phyloP scores from a whole-genome alignment of 2,113 vertebrate species.

The Ailurus styani region DNA sequence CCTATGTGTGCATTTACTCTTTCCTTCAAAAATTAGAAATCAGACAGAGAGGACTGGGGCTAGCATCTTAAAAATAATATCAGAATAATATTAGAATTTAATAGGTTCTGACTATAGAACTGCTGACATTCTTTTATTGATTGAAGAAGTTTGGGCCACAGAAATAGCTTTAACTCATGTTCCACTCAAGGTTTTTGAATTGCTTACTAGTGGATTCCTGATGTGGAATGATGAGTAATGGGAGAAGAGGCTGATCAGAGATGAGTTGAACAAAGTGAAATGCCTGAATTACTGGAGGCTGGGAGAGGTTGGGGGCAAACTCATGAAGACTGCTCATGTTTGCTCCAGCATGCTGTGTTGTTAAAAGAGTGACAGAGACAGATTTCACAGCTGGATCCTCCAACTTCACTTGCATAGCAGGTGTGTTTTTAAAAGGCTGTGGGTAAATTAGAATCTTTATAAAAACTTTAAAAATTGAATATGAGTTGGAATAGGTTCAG shows the following conservation, averaged over 20 bases:
- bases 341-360: background rate
- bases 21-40: slow-evolving; percentile 26
- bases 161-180: slow-evolving; percentile 19
- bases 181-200: slow-evolving; percentile 20
- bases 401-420: background rate
- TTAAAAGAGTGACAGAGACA: background rate
- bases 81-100: slow-evolving; percentile 33
- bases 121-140: slow-evolving; percentile 41
- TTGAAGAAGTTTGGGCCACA: slow-evolving; percentile 18
- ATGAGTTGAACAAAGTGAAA: background rate
- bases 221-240: background rate
- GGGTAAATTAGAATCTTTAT: background rate
- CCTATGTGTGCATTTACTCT: slow-evolving; percentile 14
- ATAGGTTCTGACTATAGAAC: background rate
- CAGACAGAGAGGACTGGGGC: background rate
- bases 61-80: background rate
- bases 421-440: background rate
- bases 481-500: background rate
- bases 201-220: slow-evolving; percentile 49
- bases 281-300: background rate
- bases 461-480: background rate
- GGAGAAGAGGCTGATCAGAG: slow-evolving; percentile 4
- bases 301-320: background rate
- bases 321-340: background rate
- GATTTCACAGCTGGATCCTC: background rate